Conservation (phyloP, 2,888 invertebrate species). For the Lochmaea crataegi region DNA sequence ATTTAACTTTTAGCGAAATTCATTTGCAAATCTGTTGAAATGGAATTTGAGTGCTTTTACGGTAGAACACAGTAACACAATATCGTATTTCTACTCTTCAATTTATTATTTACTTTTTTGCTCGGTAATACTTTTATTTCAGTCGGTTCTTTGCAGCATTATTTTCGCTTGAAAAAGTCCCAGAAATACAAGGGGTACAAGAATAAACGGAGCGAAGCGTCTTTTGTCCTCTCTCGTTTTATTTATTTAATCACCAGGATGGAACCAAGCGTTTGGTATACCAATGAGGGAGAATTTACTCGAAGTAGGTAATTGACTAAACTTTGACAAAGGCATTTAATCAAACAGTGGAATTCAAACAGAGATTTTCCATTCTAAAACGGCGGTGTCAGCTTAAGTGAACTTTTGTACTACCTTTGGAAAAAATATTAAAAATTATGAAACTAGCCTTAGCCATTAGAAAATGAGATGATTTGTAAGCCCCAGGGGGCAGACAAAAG, state of each 20-base stretch:
- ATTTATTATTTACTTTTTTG: not conserved
- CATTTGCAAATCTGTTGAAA: not conserved
- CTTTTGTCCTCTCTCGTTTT: constrained; percentile 34
- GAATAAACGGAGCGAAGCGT: constrained; percentile 8
- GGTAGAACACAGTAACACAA: constrained; percentile 1
- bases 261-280: constrained; percentile 18
- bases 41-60: constrained; percentile 1
- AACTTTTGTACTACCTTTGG: not conserved
- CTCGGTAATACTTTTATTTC: not conserved
- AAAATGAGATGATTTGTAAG: too few species aligned
- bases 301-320: constrained; percentile 37
- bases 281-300: constrained; percentile 33
- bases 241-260: constrained; percentile 34
- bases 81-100: not conserved
- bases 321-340: constrained; percentile 37
- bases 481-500: too few species aligned
- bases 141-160: constrained; percentile 15
- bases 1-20: not conserved
- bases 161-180: constrained; percentile 17
- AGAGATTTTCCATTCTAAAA: constrained; percentile 26
- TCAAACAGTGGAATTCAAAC: constrained; percentile 33
- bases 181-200: constrained; percentile 8
- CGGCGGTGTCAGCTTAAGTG: not conserved
- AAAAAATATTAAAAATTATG: not conserved
- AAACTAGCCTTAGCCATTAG: too few species aligned